Percentiles rank a stretch among this genome's conserved stretches.
These are phyloP conservation scores for Plectropomus leopardus DNA, from an alignment of 2,113 vertebrate species.

Conservation along the genomic window DNA sequence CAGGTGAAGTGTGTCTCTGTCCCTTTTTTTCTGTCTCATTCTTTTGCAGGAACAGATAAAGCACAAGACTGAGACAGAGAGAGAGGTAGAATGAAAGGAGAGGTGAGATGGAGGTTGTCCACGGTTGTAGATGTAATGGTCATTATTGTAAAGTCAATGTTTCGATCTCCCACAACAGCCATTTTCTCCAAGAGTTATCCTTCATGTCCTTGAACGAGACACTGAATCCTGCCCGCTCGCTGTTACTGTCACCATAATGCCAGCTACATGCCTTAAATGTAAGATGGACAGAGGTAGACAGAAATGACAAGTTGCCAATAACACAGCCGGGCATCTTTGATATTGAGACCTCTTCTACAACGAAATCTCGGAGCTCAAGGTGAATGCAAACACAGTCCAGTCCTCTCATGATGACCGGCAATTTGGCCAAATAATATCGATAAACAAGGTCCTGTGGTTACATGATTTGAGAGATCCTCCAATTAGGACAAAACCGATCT, in stretches of 20 bases:
- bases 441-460: constrained; percentile 45
- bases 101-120: constrained; percentile 34
- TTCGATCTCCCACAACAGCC: constrained; percentile 25
- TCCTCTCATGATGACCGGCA: constrained; percentile 30
- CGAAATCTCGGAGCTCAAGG: constrained; percentile 16
- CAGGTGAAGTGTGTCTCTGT: neutral
- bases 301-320: constrained; percentile 26
- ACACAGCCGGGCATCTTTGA: constrained; percentile 12
- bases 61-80: neutral
- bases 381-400: constrained; percentile 24
- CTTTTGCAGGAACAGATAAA: neutral
- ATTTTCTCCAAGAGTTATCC: constrained; percentile 7
- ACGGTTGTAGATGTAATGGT: constrained; percentile 14
- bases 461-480: constrained; percentile 33
- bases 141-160: constrained; percentile 39
- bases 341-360: neutral
- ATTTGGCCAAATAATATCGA: constrained; percentile 39
- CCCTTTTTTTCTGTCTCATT: neutral
- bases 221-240: constrained; percentile 4
- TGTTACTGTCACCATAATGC: constrained; percentile 7
- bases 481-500: constrained; percentile 50
- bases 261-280: constrained; percentile 10
- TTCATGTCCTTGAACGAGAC: constrained; percentile 28
- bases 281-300: constrained; percentile 12
- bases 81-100: neutral